Percentiles rank a stretch among this genome's conserved stretches.
phyloP scores from a whole-genome alignment of 2,113 vertebrate genomes.

The Heterotis niloticus region DNA sequence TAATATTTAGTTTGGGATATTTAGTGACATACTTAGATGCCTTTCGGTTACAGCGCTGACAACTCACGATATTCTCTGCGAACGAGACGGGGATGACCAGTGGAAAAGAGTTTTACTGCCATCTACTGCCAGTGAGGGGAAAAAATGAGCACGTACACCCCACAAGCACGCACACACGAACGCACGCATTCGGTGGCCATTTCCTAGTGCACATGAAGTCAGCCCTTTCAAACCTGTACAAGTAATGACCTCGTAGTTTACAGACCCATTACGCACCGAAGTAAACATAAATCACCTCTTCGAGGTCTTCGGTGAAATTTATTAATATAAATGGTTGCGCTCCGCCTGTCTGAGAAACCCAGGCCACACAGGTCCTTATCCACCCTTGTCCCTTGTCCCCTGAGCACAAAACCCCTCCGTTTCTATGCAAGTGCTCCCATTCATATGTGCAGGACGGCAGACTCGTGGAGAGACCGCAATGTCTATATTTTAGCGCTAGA shows the following conservation, averaged over 20 bases:
- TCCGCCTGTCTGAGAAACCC: too few relatives aligned
- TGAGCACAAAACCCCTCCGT: constrained; percentile 2
- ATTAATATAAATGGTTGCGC: background rate
- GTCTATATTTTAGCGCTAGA: constrained; percentile 18
- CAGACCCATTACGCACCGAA: constrained; percentile 19
- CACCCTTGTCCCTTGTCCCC: background rate
- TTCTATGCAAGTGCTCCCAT: constrained; percentile 22
- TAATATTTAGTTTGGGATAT: constrained; percentile 33
- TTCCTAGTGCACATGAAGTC: constrained; percentile 34
- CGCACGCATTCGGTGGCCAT: constrained; percentile 23
- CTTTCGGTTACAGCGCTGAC: constrained; percentile 26
- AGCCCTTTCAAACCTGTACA: constrained; percentile 31
- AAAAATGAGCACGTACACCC: constrained; percentile 7
- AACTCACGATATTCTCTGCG: background rate
- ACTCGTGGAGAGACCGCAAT: constrained; percentile 7
- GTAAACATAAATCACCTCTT: background rate
- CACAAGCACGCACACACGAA: background rate
- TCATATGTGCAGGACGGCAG: constrained; percentile 20
- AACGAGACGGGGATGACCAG: background rate
- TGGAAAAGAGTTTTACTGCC: constrained; percentile 51
- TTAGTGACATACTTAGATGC: constrained; percentile 30
- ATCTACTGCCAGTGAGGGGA: constrained; percentile 46
- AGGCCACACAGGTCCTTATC: too few relatives aligned
- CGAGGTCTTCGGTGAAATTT: background rate
- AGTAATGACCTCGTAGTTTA: constrained; percentile 32